phyloP scores from a whole-genome alignment of 2,888 invertebrate genomes.

The Lepetodrilus schrolli region DNA sequence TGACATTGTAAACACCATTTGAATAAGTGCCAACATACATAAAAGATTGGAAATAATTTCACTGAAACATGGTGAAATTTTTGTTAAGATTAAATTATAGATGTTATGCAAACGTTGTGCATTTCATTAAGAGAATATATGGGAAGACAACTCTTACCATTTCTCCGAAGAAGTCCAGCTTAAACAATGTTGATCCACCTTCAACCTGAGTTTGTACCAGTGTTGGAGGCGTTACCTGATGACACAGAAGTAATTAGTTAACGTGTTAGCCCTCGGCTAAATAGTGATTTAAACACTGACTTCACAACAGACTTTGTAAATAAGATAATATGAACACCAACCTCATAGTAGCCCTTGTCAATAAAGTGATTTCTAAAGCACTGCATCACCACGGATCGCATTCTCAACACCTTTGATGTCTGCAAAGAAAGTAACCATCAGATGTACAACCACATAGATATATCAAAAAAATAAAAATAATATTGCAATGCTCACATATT shows the following conservation, averaged over 20 bases:
- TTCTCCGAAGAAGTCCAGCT: constrained; percentile 80
- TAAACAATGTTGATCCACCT: constrained; percentile 97
- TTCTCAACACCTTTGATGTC: constrained; percentile 92
- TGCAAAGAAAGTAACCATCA: constrained; percentile 74
- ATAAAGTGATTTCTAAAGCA: constrained; percentile 84
- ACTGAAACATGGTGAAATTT: too few species aligned
- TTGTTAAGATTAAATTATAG: too few species aligned
- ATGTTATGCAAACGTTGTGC: too few species aligned
- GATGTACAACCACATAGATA: too few species aligned
- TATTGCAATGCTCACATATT: too few species aligned
- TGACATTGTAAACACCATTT: too few species aligned
- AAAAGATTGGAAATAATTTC: too few species aligned
- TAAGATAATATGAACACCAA: constrained; percentile 36
- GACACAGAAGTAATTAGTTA: not conserved
- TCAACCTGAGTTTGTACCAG: constrained; percentile 99
- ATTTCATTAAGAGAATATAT: too few species aligned
- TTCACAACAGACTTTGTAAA: too few species aligned
- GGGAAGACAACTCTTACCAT: constrained; percentile 65
- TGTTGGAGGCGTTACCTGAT: constrained; percentile 92
- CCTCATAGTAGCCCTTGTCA: constrained; percentile 88
- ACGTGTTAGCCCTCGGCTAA: not conserved
- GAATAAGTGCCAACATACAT: too few species aligned
- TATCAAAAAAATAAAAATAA: too few species aligned
- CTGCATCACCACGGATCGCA: constrained; percentile 84
- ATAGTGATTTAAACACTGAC: not conserved